Percentiles rank a stretch among this genome's conserved stretches.
Conservation (phyloP, 2,888 invertebrate genomes). For the Cyclophora punctaria region DNA sequence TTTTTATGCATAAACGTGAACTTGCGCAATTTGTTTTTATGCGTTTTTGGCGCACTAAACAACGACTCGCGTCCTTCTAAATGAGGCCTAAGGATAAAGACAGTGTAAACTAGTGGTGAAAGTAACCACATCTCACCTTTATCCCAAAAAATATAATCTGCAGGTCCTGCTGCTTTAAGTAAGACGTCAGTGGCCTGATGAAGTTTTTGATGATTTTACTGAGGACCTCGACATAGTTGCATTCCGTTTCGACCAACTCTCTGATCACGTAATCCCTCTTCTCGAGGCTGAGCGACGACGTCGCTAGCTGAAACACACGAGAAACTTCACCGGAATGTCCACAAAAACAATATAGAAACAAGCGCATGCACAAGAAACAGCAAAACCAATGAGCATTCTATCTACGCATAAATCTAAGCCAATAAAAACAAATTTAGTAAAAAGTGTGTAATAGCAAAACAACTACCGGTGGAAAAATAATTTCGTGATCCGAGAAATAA, state of each 20-base stretch:
- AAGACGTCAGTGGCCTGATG: slow-evolving; percentile 82
- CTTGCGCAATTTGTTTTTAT: no score
- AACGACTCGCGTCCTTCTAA: not conserved
- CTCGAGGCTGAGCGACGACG: slow-evolving; percentile 79
- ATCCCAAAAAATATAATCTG: slow-evolving; percentile 92
- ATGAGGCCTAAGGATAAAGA: slow-evolving; percentile 1
- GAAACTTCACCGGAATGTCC: slow-evolving; percentile 7
- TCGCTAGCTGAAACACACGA: slow-evolving; percentile 51
- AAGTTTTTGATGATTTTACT: slow-evolving; percentile 88
- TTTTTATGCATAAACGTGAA: no score
- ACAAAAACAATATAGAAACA: slow-evolving; percentile 7
- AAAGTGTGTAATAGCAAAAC: slow-evolving; percentile 18
- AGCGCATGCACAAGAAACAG: slow-evolving; percentile 15
- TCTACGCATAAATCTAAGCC: slow-evolving; percentile 23
- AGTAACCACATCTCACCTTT: slow-evolving; percentile 74
- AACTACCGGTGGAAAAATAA: slow-evolving; percentile 30
- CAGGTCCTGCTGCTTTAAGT: slow-evolving; percentile 84
- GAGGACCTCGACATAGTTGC: slow-evolving; percentile 96
- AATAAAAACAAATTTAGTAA: slow-evolving; percentile 14
- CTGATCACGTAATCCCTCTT: slow-evolving; percentile 95
- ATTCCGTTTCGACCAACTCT: slow-evolving; percentile 97
- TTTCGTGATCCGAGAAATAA: slow-evolving; percentile 47
- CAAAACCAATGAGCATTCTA: slow-evolving; percentile 27
- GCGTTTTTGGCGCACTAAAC: not conserved
- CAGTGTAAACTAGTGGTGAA: not conserved